Base-by-base conservation (phyloP, 2,888 invertebrate genomes). In the Acleris laterana region DNA sequence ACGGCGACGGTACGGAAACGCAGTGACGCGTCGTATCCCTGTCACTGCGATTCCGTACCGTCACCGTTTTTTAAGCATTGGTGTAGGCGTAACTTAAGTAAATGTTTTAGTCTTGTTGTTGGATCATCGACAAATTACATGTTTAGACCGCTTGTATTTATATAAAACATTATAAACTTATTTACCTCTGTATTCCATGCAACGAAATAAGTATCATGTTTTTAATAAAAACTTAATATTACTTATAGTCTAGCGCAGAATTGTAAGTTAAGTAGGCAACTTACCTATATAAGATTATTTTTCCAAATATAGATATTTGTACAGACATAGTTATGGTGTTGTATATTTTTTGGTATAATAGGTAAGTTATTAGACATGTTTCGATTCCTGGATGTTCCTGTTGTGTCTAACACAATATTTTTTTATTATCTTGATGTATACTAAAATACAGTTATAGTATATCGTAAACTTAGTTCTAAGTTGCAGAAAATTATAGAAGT, bases 261-360 rank as follows among this genome's bases (percentile, higher is more conserved):
- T 28, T 32, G 16, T 28, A 56, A 17, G 50, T 17, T 49, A 50
- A 28, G 20, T 52, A 57, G 28, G 50, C 25, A 38, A 63, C 67
- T 28, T 9, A 63, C 67, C 20, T 9, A 56, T 25, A 49, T 63
- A 58, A 63, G 67, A 67, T 63, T 67, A 67, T 63, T 55, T 63
- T 63, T 67, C 38, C 57, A 58, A 59, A 19, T 63, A 28, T 59
- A 63, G 46, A 16, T 46, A 46, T 46, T 46, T 46, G 52, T 59
- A 52, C 32, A 49, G 57, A 57, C 48, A 49, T 42, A 25, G 53
- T 32, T 49, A 49, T 50, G 4, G 6, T 48, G 52, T 58, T 53
- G 25, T 59, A 67, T 63, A 59, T 63, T 57, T 66, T 57, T 66
- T 55, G 25, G 44, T 65, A 61, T 66, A 32, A 38, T 61, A 25